Percentiles rank a stretch among this genome's conserved stretches.
These are phyloP conservation scores for Ia io DNA, from an alignment of 2,113 vertebrate genomes.

Conservation along the genomic window DNA sequence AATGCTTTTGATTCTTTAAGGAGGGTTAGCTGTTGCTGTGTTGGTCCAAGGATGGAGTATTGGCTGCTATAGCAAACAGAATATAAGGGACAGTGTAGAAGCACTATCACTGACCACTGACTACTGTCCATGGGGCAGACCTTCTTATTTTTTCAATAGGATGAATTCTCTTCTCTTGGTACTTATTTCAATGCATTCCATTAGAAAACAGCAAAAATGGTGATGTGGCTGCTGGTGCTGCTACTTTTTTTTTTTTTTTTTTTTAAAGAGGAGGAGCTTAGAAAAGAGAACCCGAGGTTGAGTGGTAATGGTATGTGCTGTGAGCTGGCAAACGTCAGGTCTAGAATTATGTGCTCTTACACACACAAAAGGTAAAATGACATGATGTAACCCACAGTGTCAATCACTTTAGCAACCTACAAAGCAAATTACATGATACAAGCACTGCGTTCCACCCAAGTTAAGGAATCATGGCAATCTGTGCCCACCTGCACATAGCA, in stretches of 20 bases:
- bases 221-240: background rate
- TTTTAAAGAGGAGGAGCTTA: background rate
- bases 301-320: background rate
- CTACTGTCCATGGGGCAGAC: background rate
- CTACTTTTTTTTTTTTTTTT: background rate
- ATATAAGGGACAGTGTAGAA: background rate
- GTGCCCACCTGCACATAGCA: background rate
- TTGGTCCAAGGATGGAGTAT: background rate
- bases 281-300: background rate
- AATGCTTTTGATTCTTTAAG: background rate
- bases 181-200: background rate
- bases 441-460: background rate
- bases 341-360: background rate
- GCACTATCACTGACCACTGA: background rate
- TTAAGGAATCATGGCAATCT: background rate
- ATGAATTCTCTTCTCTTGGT: background rate
- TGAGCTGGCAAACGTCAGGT: background rate
- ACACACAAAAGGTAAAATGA: background rate
- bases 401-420: background rate
- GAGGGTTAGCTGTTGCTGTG: background rate
- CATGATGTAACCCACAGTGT: background rate
- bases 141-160: background rate
- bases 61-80: background rate
- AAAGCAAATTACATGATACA: background rate
- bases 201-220: background rate